Percentiles rank a stretch among this genome's conserved stretches.
phyloP scores from a whole-genome alignment of 1,140 invertebrate genomes.

The Conus ventricosus region DNA sequence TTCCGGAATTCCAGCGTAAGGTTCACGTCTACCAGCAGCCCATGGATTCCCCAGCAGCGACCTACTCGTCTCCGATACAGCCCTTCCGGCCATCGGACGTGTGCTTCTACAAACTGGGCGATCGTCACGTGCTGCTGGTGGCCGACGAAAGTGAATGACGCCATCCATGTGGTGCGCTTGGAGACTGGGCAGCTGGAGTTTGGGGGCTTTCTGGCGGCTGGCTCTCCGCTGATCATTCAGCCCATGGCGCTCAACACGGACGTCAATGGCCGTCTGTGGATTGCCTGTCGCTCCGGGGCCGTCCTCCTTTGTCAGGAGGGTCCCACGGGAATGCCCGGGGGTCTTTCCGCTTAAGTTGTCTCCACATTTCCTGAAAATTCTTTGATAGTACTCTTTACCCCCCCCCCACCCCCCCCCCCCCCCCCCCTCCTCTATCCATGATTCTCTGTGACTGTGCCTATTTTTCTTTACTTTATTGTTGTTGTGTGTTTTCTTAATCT shows the following conservation, averaged over 20 bases:
- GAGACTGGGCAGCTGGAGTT: not conserved
- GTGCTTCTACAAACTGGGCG: constrained; percentile 16
- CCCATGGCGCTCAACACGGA: constrained; percentile 18
- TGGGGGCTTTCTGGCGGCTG: not conserved
- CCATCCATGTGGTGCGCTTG: not conserved
- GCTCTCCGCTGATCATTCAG: not conserved
- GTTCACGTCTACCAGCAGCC: not conserved
- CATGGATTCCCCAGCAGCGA: not conserved
- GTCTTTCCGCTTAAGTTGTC: too few relatives aligned
- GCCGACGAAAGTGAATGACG: not conserved
- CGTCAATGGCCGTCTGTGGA: not conserved
- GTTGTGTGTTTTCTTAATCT: too few relatives aligned
- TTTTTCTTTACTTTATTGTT: too few relatives aligned
- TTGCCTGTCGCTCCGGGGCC: not conserved
- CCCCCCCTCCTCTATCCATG: too few relatives aligned
- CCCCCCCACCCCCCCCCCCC: too few relatives aligned
- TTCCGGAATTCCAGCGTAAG: not conserved
- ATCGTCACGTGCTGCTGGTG: constrained; percentile 14
- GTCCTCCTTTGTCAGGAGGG: not conserved
- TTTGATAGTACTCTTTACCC: too few relatives aligned
- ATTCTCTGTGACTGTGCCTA: too few relatives aligned
- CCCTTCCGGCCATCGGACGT: constrained; percentile 16
- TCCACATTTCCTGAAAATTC: too few relatives aligned
- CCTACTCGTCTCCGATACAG: not conserved
- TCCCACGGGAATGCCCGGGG: too few relatives aligned